Conservation (phyloP, 2,113 vertebrate species). For the Cryptomyrus ogoouensis region DNA sequence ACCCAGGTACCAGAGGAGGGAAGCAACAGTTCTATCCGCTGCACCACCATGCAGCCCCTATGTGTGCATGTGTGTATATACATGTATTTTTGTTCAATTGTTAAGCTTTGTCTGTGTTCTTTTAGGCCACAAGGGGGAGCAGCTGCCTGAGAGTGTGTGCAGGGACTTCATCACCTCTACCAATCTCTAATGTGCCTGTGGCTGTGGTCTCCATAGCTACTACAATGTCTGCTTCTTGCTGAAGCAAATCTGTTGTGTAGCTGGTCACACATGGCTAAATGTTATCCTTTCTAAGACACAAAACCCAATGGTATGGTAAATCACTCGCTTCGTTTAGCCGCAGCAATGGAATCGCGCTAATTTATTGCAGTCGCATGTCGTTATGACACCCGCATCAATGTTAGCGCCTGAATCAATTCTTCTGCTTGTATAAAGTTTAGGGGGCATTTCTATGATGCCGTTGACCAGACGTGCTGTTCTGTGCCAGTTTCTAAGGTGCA, state of each 20-base stretch:
- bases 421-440: slow-evolving; percentile 30
- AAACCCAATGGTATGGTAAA: slow-evolving; percentile 25
- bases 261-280: background rate
- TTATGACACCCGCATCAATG: slow-evolving; percentile 19
- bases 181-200: slow-evolving; percentile 16
- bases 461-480: slow-evolving; percentile 25
- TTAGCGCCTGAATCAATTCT: slow-evolving; percentile 36
- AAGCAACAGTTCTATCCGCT: background rate
- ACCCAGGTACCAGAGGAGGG: background rate
- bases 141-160: background rate
- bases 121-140: slow-evolving; percentile 15
- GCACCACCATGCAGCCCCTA: background rate
- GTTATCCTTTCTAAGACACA: slow-evolving; percentile 21
- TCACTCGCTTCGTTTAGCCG: slow-evolving; percentile 15
- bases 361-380: background rate
- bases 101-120: background rate
- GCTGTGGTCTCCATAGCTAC: slow-evolving; percentile 29
- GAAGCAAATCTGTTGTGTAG: background rate
- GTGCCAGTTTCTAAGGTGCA: background rate
- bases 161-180: background rate
- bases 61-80: background rate
- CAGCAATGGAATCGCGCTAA: slow-evolving; percentile 1
- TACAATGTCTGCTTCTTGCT: background rate
- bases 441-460: slow-evolving; percentile 19
- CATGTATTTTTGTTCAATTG: background rate